Evolutionary conservation across 2,797 vertebrate species (phyloP), one percentile per base, ranked within the genome.

Genomic region (Coregonus sp.): DNA sequence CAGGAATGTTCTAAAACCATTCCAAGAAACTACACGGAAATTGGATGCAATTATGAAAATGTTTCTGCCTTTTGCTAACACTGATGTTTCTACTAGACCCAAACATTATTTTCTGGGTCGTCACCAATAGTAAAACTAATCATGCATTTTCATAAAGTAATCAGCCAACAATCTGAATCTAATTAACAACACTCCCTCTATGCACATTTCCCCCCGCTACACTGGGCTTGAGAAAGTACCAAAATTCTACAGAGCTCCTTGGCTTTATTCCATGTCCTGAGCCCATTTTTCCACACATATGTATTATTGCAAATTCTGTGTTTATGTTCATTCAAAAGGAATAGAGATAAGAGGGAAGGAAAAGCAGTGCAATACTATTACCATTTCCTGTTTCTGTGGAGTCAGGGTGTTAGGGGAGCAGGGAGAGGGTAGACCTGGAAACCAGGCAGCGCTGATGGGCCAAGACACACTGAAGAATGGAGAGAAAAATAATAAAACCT

Each of bases 351-450:
- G 81, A 85, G 81, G 82, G 87, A 79, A 86, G 70, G 29, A 73
- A 93, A 94, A 94, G 87, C 90, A 90, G 85, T 89, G 94, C 95
- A 93, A 95, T 93, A 92, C 92, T 93, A 94, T 90, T 92, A 93
- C 95, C 94, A 94, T 96, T 96, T 96, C 95, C 95, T 96, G 95
- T 96, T 94, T 91, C 91, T 90, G 89, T 90, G 87, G 88, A 92
- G 88, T 87, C 85, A 79, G 81, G 85, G 89, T 90, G 90, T 90
- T 86, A 70, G 1, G 91, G 91, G 92, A 94, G 92, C 37, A 78
- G 81, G 87, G 85, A 92, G 93, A 94, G 94, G 94, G 93, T 91
- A 94, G 92, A 92, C 89, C 91, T 94, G 95, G 94, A 94, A 85
- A 86, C 87, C 91, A 90, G 87, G 35, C 80, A 75, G 77, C 83